Conservation (phyloP, 2,888 invertebrate species). For the Operophtera brumata region DNA sequence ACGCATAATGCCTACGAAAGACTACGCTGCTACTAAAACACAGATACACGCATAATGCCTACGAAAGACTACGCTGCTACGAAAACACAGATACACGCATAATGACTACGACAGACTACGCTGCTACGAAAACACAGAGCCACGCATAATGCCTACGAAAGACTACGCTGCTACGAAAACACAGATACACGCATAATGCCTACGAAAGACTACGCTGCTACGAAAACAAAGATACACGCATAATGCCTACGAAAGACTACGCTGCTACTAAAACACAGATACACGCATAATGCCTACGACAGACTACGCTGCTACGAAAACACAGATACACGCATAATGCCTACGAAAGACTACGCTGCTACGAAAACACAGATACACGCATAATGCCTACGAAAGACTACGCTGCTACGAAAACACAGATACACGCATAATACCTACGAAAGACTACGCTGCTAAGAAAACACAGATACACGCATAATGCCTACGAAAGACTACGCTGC, state of each 20-base stretch:
- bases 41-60: too few relatives aligned
- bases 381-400: background rate
- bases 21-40: background rate
- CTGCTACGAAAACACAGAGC: background rate
- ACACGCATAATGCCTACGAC: background rate
- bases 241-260: background rate
- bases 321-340: background rate
- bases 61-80: background rate
- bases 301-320: too few relatives aligned
- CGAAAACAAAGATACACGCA: background rate
- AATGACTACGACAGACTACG: background rate
- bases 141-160: background rate
- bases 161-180: too few relatives aligned
- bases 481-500: too few relatives aligned
- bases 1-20: too few relatives aligned
- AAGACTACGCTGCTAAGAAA: too few relatives aligned
- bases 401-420: background rate
- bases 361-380: background rate
- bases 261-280: background rate
- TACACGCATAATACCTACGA: background rate
- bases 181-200: background rate
- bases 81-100: too few relatives aligned
- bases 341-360: too few relatives aligned
- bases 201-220: too few relatives aligned
- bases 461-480: background rate